Evolutionary conservation across 1,140 invertebrate species (phyloP).

Genomic region (Trachymyrmex septentrionalis): DNA sequence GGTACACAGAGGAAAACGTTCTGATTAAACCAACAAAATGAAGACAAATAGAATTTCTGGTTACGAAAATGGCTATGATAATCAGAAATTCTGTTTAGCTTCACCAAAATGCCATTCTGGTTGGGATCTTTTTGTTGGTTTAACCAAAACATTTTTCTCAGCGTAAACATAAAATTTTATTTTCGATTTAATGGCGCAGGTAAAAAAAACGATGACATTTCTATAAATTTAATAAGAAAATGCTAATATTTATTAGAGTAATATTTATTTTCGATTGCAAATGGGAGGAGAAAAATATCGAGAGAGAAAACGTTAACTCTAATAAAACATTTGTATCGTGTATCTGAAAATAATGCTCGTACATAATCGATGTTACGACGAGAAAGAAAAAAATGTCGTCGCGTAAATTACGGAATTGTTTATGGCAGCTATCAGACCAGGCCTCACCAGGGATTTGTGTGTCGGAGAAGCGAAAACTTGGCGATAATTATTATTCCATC

Average conservation of each 20-base stretch:
- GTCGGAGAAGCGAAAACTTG: conserved; percentile 24
- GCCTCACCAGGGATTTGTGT: not conserved
- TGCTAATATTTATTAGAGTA: not conserved
- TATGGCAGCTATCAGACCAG: not conserved
- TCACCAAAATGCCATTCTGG: too few species aligned
- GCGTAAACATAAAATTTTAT: not conserved
- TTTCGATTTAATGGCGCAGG: not conserved
- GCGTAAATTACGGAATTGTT: conserved; percentile 38
- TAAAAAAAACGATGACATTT: not conserved
- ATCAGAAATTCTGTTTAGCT: too few species aligned
- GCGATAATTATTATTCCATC: conserved; percentile 49
- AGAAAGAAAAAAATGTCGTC: conserved; percentile 36
- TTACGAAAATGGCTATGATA: too few species aligned
- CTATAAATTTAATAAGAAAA: not conserved
- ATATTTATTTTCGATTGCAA: conserved; percentile 5
- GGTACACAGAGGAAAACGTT: too few species aligned
- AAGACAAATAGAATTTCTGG: too few species aligned
- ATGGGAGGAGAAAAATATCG: not conserved
- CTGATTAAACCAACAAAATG: too few species aligned
- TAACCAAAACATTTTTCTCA: too few species aligned
- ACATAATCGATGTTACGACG: conserved; percentile 11
- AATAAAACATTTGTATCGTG: not conserved
- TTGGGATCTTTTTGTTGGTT: too few species aligned
- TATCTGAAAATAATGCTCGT: conserved; percentile 1
- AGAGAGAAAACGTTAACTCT: not conserved